Base-by-base conservation (phyloP, 2,797 vertebrate genomes). In the Myiothlypis chrysogaster region DNA sequence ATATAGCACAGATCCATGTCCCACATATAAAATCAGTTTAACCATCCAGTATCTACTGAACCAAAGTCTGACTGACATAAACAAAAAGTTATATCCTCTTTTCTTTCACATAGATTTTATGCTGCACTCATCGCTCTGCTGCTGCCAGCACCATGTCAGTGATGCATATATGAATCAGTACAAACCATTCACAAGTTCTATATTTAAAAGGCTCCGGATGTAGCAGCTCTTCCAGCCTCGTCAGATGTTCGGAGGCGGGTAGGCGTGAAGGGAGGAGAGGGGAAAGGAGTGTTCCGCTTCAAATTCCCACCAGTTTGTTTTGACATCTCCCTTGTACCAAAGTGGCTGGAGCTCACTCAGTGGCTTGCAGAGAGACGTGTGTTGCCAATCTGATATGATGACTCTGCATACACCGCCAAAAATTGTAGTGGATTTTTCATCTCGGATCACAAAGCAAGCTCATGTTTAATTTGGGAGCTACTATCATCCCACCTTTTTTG, bases 391-490 rank as follows among this genome's bases (percentile, higher is more conserved):
- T 37, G 78, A 96, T 97, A 96, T 39, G 97, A 95, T 97, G 97
- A 97, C 97, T 96, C 96, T 97, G 95, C 94, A 95, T 83, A 96
- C 97, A 97, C 72, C 91, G 96, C 95, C 94, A 96, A 96, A 94
- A 96, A 94, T 25, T 72, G 73, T 88, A 93, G 89, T 76, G 94
- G 79, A 49, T 92, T 97, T 98, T 96, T 97, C 96, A 96, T 90
- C 86, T 94, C 83, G 0, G 93, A 98, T 96, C 97, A 97, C 95
- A 78, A 92, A 94, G 93, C 81, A 96, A 97, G 93, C 97, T 97
- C 92, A 95, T 97, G 95, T 95, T 97, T 95, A 96, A 97, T 97
- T 97, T 97, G 97, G 93, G 96, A 75, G 95, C 73, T 97, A 96
- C 92, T 96, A 90, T 93, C 89, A 94, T 94, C 94, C 70, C 63